Percentiles rank a stretch among this genome's conserved stretches.
These are phyloP conservation scores for Anser cygnoides DNA, from an alignment of 2,113 vertebrate species.

Conservation along the genomic window DNA sequence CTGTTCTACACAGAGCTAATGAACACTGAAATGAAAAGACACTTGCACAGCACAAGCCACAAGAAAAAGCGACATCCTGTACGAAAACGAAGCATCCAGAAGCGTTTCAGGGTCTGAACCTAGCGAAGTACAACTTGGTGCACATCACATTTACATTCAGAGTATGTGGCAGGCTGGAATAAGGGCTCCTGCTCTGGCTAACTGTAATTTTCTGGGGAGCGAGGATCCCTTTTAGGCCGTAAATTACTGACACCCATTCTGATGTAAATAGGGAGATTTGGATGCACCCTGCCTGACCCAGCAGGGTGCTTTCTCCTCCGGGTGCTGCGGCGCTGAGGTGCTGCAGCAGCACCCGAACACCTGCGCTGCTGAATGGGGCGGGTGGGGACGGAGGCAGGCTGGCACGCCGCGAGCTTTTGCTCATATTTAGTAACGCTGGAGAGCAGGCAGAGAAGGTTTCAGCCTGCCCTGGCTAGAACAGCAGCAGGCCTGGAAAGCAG, in stretches of 20 bases:
- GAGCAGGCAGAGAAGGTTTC: not conserved
- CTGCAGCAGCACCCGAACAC: not conserved
- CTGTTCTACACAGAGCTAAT: not conserved
- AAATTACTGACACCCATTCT: constrained; percentile 29
- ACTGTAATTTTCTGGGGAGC: not conserved
- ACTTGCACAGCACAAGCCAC: not conserved
- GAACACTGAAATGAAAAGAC: not conserved
- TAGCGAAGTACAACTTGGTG: not conserved
- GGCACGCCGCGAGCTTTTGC: not conserved
- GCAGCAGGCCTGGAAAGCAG: not conserved
- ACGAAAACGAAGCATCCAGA: not conserved
- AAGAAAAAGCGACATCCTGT: not conserved
- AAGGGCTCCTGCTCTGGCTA: constrained; percentile 10
- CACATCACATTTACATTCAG: not conserved
- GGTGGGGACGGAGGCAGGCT: not conserved
- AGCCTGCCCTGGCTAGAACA: not conserved
- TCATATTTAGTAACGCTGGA: not conserved
- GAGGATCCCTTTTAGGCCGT: constrained; percentile 18
- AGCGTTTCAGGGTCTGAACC: constrained; percentile 33
- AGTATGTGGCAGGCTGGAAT: not conserved
- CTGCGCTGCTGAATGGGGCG: not conserved
- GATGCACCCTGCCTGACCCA: constrained; percentile 6
- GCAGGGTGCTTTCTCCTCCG: constrained; percentile 22
- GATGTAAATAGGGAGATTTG: constrained; percentile 5
- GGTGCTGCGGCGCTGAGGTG: not conserved